Base-by-base conservation (phyloP, 2,797 vertebrate species). In the Pempheris klunzingeri region DNA sequence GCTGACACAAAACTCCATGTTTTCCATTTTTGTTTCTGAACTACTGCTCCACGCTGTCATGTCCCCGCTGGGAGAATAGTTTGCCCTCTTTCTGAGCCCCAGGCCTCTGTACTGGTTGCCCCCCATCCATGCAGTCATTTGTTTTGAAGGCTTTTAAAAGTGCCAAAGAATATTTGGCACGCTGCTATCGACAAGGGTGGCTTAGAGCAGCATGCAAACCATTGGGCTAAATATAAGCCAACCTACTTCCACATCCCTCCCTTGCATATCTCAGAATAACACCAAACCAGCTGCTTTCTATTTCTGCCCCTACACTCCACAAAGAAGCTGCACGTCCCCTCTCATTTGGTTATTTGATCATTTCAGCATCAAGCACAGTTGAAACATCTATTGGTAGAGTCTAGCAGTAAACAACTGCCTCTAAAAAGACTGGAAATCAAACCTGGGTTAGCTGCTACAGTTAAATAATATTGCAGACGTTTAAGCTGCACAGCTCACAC, bases 201-300 rank as follows among this genome's bases (percentile, higher is more conserved):
- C 65, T 63, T 22, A 30, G 44, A 76, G 74, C 59, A 60, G 68
- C 54, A 87, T 83, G 84, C 47, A 90, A 88, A 91, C 84, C 65
- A 81, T 38, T 62, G 74, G 55, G 78, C 91, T 93, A 93, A 91
- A 93, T 90, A 92, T 92, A 92, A 82, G 60, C 78, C 89, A 90
- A 83, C 91, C 93, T 89, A 90, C 78, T 90, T 91, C 79, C 80
- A 71, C 72, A 44, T 55, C 71, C 54, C 71, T 77, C 80, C 65
- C 65, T 47, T 71, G 28, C 47, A 71, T 36, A 38, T 81, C 86
- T 87, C 57, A 85, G 81, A 90, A 90, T 85, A 90, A 86, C 76
- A 74, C 50, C 46, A 61, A 89, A 83, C 64, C 81, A 80, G 86
- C 89, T 91, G 88, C 74, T 65, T 86, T 81, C 89, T 84, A 91